phyloP scores from a whole-genome alignment of 64 coral and sea anemone species.

The Montipora capricornis region DNA sequence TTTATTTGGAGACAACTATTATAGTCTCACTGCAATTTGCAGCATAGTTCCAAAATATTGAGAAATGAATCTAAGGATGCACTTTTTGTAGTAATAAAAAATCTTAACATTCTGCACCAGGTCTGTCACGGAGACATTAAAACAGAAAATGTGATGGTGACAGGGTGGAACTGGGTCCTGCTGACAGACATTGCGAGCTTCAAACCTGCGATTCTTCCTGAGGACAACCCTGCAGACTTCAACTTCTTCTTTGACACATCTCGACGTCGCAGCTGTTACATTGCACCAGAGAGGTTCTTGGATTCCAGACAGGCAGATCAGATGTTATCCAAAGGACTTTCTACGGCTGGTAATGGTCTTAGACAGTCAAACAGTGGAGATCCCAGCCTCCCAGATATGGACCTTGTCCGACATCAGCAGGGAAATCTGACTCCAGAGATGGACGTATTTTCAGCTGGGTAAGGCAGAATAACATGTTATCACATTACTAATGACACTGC shows the following conservation, averaged over 20 bases:
- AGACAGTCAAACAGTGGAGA: slow-evolving; percentile 33
- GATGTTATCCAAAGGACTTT: slow-evolving; percentile 4
- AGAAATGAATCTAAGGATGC: no score
- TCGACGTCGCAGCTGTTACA: slow-evolving; percentile 90
- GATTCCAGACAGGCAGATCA: slow-evolving; percentile 86
- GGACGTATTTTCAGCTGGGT: slow-evolving; percentile 97
- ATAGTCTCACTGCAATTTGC: no score
- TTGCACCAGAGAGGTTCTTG: slow-evolving; percentile 96
- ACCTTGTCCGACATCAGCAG: slow-evolving; percentile 75
- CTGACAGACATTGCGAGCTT: slow-evolving; percentile 95
- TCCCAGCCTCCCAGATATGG: slow-evolving; percentile 86
- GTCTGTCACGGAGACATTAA: slow-evolving; percentile 97
- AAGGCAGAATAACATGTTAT: neutral
- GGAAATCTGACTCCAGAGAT: slow-evolving; percentile 87
- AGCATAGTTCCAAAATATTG: no score
- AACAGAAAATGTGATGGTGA: slow-evolving; percentile 93
- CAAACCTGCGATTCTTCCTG: slow-evolving; percentile 91
- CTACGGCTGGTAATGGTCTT: neutral
- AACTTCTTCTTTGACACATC: slow-evolving; percentile 99
- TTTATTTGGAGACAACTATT: no score
- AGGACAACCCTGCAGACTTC: slow-evolving; percentile 98
- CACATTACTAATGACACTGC: no score
- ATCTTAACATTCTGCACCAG: slow-evolving; percentile 9
- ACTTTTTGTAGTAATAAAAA: neutral
- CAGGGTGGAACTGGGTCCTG: slow-evolving; percentile 96